A percentile compares a stretch with the other conserved stretches of the same genome.
These are phyloP conservation scores for Drosophila pruinosa DNA, from an alignment of 1,140 invertebrate species.

Conservation along the genomic window DNA sequence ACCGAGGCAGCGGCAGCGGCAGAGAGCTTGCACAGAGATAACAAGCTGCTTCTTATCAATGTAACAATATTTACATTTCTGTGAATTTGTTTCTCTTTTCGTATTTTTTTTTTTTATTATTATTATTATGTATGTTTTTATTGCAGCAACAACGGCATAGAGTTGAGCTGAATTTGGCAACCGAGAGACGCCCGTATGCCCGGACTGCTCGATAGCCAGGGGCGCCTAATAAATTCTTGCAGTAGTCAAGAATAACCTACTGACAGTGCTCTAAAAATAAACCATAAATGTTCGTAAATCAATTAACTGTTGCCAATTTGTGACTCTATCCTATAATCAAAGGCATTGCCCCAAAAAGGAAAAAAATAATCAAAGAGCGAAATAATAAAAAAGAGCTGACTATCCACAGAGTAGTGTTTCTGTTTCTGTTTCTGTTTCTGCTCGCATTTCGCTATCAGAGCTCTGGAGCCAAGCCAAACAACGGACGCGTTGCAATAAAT, in stretches of 20 bases:
- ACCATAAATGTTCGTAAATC: conserved; percentile 68
- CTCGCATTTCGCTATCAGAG: conserved; percentile 48
- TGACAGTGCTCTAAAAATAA: conserved; percentile 71
- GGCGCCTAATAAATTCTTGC: conserved; percentile 54
- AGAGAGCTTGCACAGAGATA: conserved; percentile 38
- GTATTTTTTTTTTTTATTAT: conserved; percentile 27
- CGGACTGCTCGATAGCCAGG: conserved; percentile 20
- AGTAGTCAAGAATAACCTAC: conserved; percentile 36
- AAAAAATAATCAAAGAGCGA: no score
- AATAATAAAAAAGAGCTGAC: neutral
- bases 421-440: neutral
- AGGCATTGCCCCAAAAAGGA: conserved; percentile 3
- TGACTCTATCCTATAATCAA: neutral
- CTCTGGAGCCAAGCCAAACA: conserved; percentile 39
- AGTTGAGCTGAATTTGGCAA: conserved; percentile 21
- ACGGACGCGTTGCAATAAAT: conserved; percentile 72
- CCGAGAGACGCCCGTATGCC: neutral
- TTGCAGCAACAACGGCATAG: conserved; percentile 21
- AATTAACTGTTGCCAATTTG: conserved; percentile 54
- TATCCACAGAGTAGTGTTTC: conserved; percentile 3
- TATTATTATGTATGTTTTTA: conserved; percentile 8
- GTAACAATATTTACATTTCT: conserved; percentile 82
- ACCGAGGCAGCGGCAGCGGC: conserved; percentile 5
- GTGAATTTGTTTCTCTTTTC: conserved; percentile 51
- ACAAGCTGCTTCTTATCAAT: conserved; percentile 65